Conservation (phyloP, 2,797 vertebrate species). For the Kryptolebias ocellatus region DNA sequence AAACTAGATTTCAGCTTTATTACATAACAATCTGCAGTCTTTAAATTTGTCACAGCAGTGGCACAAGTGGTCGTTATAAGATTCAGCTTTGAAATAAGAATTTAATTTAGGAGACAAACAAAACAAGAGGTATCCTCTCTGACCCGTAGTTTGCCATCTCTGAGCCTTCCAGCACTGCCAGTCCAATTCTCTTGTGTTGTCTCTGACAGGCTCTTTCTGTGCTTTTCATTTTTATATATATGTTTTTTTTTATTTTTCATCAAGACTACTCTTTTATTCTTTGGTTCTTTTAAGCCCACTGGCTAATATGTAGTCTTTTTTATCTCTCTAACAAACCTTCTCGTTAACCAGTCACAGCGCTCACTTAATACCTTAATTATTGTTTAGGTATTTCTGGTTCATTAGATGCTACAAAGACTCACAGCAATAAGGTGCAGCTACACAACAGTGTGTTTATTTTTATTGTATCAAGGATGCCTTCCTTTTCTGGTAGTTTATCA, state of each 20-base stretch:
- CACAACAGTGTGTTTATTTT: no score
- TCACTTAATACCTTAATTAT: no score
- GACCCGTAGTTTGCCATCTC: constrained; percentile 17
- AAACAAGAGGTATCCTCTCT: constrained; percentile 12
- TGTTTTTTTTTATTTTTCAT: constrained; percentile 11
- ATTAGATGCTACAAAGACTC: no score
- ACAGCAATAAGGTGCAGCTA: no score
- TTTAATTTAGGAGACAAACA: constrained; percentile 5
- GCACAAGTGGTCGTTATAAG: no score
- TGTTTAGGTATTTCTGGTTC: no score
- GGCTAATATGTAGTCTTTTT: background rate
- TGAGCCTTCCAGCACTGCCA: constrained; percentile 25
- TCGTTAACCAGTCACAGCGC: background rate
- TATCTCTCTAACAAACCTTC: constrained; percentile 2
- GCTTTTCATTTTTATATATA: constrained; percentile 9
- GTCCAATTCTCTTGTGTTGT: constrained; percentile 21
- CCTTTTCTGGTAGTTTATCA: background rate
- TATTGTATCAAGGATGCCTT: no score
- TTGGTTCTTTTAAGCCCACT: constrained; percentile 6
- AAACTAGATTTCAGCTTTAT: no score
- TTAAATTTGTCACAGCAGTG: no score
- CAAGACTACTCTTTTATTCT: background rate
- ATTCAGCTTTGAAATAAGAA: background rate
- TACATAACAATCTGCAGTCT: no score
- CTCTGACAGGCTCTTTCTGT: constrained; percentile 22